Evolutionary conservation across 2,797 vertebrate species (phyloP).

Genomic region (Pantherophis alleghaniensis): DNA sequence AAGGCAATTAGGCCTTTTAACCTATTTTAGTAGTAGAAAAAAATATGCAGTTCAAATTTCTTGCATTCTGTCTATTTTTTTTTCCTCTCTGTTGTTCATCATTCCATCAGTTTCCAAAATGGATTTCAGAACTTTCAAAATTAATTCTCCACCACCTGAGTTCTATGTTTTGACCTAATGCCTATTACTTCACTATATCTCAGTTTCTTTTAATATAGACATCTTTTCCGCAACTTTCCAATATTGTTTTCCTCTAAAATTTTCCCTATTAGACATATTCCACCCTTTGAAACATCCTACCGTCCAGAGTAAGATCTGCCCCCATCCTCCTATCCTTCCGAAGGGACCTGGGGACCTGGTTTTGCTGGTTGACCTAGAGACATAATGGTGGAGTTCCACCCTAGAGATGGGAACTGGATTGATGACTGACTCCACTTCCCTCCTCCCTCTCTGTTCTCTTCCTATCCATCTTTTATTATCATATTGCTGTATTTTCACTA

Average conservation of each 20-base stretch:
- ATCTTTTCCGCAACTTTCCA: background rate
- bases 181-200: background rate
- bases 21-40: background rate
- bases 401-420: background rate
- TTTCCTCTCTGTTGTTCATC: background rate
- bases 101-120: accelerated
- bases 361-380: background rate
- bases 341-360: background rate
- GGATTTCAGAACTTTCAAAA: background rate
- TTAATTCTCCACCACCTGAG: background rate
- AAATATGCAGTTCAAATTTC: slow-evolving; percentile 7
- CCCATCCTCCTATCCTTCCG: background rate
- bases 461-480: background rate
- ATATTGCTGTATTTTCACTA: background rate
- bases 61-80: background rate
- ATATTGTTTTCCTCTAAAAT: background rate
- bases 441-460: background rate
- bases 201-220: background rate
- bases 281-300: background rate
- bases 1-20: slow-evolving; percentile 54
- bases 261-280: background rate
- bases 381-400: too few relatives aligned
- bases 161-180: background rate
- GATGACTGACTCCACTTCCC: background rate
- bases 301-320: background rate